These are phyloP conservation scores for Platycercus adscitus DNA, from an alignment of 2,113 vertebrate genomes.

Conservation along the genomic window DNA sequence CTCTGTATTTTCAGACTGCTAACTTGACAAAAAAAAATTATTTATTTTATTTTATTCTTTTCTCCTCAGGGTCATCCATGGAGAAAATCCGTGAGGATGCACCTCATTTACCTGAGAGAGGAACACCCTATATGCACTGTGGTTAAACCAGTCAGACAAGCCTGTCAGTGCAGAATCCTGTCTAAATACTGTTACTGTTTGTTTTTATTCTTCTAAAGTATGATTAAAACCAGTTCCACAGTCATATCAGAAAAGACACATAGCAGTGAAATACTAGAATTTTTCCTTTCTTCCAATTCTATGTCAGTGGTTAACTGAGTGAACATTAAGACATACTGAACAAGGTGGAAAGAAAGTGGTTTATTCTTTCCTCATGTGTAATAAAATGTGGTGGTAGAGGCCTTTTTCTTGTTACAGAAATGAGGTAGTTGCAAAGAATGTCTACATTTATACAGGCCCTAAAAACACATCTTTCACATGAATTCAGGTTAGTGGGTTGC, in stretches of 20 bases:
- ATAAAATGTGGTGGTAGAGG: background rate
- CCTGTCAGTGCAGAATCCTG: background rate
- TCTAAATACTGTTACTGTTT: background rate
- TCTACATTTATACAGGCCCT: background rate
- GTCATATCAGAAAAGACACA: background rate
- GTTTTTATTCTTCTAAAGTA: background rate
- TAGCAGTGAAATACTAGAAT: background rate
- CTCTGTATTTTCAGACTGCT: background rate
- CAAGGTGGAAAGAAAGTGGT: background rate
- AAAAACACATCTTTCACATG: background rate
- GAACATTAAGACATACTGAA: background rate
- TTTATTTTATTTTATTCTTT: background rate
- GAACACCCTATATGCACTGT: fast-evolving
- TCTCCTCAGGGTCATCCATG: background rate
- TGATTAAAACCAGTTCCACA: background rate
- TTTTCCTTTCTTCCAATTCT: background rate
- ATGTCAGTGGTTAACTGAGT: background rate
- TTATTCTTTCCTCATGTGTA: background rate
- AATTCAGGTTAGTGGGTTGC: constrained; percentile 43
- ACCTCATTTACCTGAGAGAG: background rate
- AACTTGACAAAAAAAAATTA: background rate
- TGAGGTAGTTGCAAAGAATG: background rate
- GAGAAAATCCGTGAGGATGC: background rate
- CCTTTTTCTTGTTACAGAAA: background rate
- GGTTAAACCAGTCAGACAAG: background rate